Conservation (phyloP, 2,113 vertebrate genomes). For the Hucho hucho region DNA sequence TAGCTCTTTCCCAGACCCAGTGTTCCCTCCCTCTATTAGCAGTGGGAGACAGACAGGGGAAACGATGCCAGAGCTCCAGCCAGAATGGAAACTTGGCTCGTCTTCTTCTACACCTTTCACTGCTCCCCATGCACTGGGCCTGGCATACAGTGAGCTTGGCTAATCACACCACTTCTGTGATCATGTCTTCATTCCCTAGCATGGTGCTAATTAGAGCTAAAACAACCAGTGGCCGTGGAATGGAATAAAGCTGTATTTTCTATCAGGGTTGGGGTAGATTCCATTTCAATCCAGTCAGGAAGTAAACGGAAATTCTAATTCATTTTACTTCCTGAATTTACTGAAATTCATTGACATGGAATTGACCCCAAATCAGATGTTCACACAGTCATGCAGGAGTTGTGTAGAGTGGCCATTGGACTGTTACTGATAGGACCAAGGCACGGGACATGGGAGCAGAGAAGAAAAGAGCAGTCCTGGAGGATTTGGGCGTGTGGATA, state of each 20-base stretch:
- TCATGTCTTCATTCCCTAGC: slow-evolving; percentile 61
- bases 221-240: slow-evolving; percentile 4
- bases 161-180: slow-evolving; percentile 49
- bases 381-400: no score
- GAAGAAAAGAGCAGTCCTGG: no score
- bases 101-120: slow-evolving; percentile 47
- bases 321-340: no score
- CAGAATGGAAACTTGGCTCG: slow-evolving; percentile 72
- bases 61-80: slow-evolving; percentile 59
- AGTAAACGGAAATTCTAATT: not conserved
- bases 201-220: slow-evolving; percentile 40
- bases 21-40: not conserved
- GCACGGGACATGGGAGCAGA: not conserved
- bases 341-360: no score
- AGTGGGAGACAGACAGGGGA: not conserved
- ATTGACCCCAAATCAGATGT: no score
- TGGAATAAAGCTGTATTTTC: slow-evolving; percentile 5
- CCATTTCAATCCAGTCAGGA: not conserved
- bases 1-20: not conserved
- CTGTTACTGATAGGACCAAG: slow-evolving; percentile 6
- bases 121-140: slow-evolving; percentile 56
- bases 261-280: slow-evolving; percentile 10
- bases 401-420: not conserved
- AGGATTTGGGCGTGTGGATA: not conserved
- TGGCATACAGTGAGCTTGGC: slow-evolving; percentile 48